Percentiles rank a stretch among this genome's conserved stretches.
Conservation (phyloP, 2,888 invertebrate genomes). For the Odontomyia ornata region DNA sequence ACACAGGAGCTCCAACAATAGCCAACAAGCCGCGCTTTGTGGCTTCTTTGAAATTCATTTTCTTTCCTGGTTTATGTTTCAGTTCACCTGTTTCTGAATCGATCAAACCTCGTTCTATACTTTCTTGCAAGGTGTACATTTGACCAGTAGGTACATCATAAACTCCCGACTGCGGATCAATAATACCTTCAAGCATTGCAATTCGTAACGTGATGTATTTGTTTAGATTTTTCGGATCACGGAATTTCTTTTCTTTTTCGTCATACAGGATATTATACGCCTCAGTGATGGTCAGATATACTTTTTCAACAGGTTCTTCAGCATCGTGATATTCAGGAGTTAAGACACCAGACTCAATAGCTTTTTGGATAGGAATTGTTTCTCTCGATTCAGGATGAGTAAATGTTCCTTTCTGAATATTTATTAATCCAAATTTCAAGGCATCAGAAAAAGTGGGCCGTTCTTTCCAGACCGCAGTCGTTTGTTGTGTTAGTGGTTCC, state of each 20-base stretch:
- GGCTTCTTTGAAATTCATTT: constrained; percentile 76
- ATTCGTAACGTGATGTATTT: constrained; percentile 74
- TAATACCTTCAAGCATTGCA: constrained; percentile 79
- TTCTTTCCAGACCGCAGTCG: constrained; percentile 66
- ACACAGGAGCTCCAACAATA: constrained; percentile 79
- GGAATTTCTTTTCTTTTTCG: constrained; percentile 71
- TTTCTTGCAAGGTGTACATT: constrained; percentile 76
- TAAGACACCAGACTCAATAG: constrained; percentile 76
- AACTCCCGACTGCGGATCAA: constrained; percentile 75
- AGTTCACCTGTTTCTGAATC: constrained; percentile 78
- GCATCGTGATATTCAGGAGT: constrained; percentile 73
- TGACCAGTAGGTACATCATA: constrained; percentile 75
- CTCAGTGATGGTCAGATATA: constrained; percentile 72
- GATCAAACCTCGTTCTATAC: constrained; percentile 76
- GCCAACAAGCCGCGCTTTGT: constrained; percentile 78
- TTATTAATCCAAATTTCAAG: constrained; percentile 78
- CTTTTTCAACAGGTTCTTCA: constrained; percentile 65
- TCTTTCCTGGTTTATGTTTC: constrained; percentile 71
- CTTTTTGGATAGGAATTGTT: constrained; percentile 79
- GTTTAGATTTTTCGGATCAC: constrained; percentile 73
- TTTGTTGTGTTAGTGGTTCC: constrained; percentile 57
- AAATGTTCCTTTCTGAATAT: constrained; percentile 79
- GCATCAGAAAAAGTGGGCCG: constrained; percentile 82
- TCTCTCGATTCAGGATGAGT: constrained; percentile 79
- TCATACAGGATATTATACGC: constrained; percentile 70